Base-by-base conservation (phyloP, 1,140 invertebrate species). In the Battus philenor region DNA sequence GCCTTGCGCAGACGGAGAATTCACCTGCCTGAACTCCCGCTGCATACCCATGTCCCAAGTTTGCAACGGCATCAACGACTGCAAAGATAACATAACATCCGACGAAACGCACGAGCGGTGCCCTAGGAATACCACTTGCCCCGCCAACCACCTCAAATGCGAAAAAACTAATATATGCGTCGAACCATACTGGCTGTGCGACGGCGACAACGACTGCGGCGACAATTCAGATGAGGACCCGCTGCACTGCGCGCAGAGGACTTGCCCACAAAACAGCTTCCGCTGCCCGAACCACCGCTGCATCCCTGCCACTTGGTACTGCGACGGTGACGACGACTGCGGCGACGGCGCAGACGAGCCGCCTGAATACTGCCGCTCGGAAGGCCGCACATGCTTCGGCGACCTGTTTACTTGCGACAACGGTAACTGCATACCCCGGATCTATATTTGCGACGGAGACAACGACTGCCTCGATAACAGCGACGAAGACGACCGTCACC, bases 351-450 rank as follows among this genome's bases (percentile, higher is more conserved):
- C 93, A 4, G 96, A 98, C 65, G 95, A 97, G 80, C 95, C 94
- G 0, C 93, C 93, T 59, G 94, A 94, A 63, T 97, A 97, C 72
- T 98, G 96, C 68, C 95, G 96, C 61, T 94, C 93, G 8, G 95
- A 97, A 73, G 95, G 95, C n/a, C 89, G 96, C 54, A 98, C 96
- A 0, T 99, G 97, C 71, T 97, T 97, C 57, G 95, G 96, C 0
- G 96, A 98, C 77, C 84, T 97, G 0, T 98, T 98, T 67, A 97
- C 96, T 0, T 99, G 98, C 68, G 94, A 96, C 63, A 98, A 98
- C 82, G 97, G 97, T 3, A 98, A 97, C 66, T 99, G 98, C 74
- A 97, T 99, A 53, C 96, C 95, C 0, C 88, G 95, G 47, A 97
- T 96, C 49, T 99, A 99, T 77, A 96, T 98, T n/a, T 99, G 98